A percentile compares a stretch with the other conserved stretches of the same genome.
These are phyloP conservation scores for Thera britannica DNA, from an alignment of 2,888 invertebrate genomes.

Conservation along the genomic window DNA sequence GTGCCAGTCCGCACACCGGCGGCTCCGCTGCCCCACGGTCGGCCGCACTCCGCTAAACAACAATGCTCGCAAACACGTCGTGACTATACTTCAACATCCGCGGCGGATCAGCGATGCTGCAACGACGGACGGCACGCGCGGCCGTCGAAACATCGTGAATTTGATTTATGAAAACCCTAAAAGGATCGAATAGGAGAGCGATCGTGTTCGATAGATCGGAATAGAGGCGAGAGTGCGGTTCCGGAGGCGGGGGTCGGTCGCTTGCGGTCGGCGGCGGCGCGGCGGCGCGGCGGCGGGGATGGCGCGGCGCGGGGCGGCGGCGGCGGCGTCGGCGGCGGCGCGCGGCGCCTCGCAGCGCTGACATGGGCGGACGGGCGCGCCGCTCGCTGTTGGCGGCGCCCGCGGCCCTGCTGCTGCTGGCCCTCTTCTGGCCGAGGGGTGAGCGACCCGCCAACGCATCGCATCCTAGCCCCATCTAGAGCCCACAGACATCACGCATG, in stretches of 20 bases:
- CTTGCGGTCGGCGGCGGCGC: slow-evolving; percentile 58
- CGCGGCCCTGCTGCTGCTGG: slow-evolving; percentile 82
- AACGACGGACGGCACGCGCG: slow-evolving; percentile 75
- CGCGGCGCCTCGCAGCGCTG: slow-evolving; percentile 80
- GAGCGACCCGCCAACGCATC: slow-evolving; percentile 44
- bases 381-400: slow-evolving; percentile 83
- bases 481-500: slow-evolving; percentile 10
- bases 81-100: slow-evolving; percentile 72
- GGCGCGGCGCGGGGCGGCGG: slow-evolving; percentile 76
- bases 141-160: slow-evolving; percentile 79
- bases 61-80: slow-evolving; percentile 82
- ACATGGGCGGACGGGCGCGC: slow-evolving; percentile 83
- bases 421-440: slow-evolving; percentile 81
- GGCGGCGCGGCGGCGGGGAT: slow-evolving; percentile 64
- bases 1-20: slow-evolving; percentile 84
- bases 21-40: slow-evolving; percentile 85
- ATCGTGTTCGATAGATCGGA: slow-evolving; percentile 73
- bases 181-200: slow-evolving; percentile 70
- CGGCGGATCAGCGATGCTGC: slow-evolving; percentile 75
- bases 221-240: slow-evolving; percentile 73
- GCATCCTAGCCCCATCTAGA: slow-evolving; percentile 6
- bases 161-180: slow-evolving; percentile 78
- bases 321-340: slow-evolving; percentile 66
- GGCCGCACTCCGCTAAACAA: slow-evolving; percentile 83
- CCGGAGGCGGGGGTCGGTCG: slow-evolving; percentile 62